Base-by-base conservation (phyloP, 64 coral and sea anemone genomes). In the Dendronephthya gigantea region DNA sequence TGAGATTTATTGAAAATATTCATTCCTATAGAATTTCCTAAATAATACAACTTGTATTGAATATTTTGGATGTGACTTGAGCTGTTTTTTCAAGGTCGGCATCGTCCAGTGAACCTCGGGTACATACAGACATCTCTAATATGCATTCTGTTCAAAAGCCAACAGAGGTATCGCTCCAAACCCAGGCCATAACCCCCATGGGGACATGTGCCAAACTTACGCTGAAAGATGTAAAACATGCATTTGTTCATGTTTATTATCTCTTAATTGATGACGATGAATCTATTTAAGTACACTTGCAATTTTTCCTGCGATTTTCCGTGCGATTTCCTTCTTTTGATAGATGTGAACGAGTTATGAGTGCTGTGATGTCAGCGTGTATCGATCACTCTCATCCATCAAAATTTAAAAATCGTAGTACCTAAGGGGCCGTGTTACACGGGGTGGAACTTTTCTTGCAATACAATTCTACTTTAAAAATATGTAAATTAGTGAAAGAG, bases 181-280 rank as follows among this genome's bases (percentile, higher is more conserved):
- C 95, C 95, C 88, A 98, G 66, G 9, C 95, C 95, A 87, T 98
- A 98, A 4, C 95, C 95, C 31, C 95, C 95, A 82, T 98, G 95
- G 14, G 95, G 95, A 85, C 95, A 98, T 9, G 84, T 91, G 15
- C 95, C 95, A 49, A 91, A 98, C 30, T 98, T 98, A 38, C 95
- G 89, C 95, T 98, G 86, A 8, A 33, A 83, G 45, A 75, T 58
- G 40, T 58, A 87, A 39, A 62, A 1, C 19, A 2, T 16, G 23
- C 1, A 79, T 3, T 62, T 62, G 16, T 22, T n/a, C 25, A n/a
- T 2, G n/a, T n/a, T n/a, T n/a, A n/a, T n/a, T n/a, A n/a, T n/a
- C n/a, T n/a, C n/a, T n/a, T n/a, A n/a, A n/a, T n/a, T n/a, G n/a
- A n/a, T n/a, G n/a, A n/a, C n/a, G n/a, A n/a, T n/a, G n/a, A n/a